Percentiles rank a stretch among this genome's conserved stretches.
These are phyloP conservation scores for Pseudobourletiella spinata DNA, from an alignment of 1,140 invertebrate species.

Conservation along the genomic window DNA sequence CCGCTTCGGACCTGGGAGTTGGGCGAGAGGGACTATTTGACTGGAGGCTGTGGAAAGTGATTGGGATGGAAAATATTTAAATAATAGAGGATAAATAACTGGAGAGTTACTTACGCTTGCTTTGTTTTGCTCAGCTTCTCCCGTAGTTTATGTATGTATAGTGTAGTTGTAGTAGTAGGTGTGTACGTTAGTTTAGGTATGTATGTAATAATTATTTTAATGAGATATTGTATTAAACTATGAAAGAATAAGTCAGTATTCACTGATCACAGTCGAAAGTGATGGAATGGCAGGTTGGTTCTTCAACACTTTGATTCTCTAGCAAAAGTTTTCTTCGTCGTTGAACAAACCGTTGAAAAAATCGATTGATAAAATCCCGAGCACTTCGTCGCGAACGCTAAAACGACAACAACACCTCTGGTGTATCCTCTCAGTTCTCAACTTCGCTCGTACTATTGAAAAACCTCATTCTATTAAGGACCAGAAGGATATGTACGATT, in stretches of 20 bases:
- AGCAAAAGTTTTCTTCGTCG: constrained; percentile 7
- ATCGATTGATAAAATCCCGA: constrained; percentile 8
- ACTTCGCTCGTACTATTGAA: not conserved
- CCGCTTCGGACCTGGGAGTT: too few relatives aligned
- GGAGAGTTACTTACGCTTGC: not conserved
- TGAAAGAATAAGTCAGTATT: constrained; percentile 9
- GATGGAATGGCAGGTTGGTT: constrained; percentile 7
- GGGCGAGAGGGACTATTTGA: too few relatives aligned
- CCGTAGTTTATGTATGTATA: not conserved
- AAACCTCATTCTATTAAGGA: constrained; percentile 4
- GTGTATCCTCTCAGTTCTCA: constrained; percentile 4
- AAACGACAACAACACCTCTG: constrained; percentile 8
- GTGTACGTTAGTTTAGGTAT: constrained; percentile 6
- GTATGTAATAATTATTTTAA: constrained; percentile 9
- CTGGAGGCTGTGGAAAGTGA: too few relatives aligned
- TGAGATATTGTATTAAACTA: constrained; percentile 7
- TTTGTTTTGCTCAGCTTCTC: constrained; percentile 6
- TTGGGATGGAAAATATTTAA: too few relatives aligned
- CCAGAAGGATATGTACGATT: not conserved
- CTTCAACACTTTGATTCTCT: constrained; percentile 8
- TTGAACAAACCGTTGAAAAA: constrained; percentile 7
- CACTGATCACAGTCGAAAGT: constrained; percentile 8
- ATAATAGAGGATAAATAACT: not conserved
- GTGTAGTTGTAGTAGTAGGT: not conserved
- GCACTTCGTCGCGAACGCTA: constrained; percentile 7